Base-by-base conservation (phyloP, 2,888 invertebrate genomes). In the Spilarctia lutea region DNA sequence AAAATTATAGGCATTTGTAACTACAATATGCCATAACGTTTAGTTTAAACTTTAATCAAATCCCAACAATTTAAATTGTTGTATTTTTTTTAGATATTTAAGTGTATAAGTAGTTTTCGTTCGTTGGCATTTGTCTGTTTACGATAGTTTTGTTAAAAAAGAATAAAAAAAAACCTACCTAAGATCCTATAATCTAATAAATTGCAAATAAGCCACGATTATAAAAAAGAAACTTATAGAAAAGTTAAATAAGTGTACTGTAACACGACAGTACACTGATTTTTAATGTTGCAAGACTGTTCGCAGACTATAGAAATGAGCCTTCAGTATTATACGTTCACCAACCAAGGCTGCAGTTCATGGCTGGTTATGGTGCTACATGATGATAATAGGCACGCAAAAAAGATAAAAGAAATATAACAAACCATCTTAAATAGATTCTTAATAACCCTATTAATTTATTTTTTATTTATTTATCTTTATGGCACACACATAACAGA, bases 281-380 rank as follows among this genome's bases (percentile, higher is more conserved):
- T 86, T 81, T 80, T 82, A 65, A 85, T 87, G 85, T 93, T 92
- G 88, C 87, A 91, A 92, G 93, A 94, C 83, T 82, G 83, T 85
- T 85, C 85, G 77, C 87, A 85, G 78, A 91, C 86, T 84, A 77
- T 87, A 83, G 77, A 91, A 88, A 86, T 81, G 81, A 90, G 85
- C 90, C 91, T 93, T 91, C 91, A 86, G 85, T 82, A 85, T 83
- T 89, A 87, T 87, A 93, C 95, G 88, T 89, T 94, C 94, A 93
- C 94, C 86, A 83, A 84, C 88, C 90, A 94, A 94, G 94, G 95
- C 92, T 90, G 85, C 79, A 89, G 91, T 94, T 94, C 94, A 94
- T 85, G 94, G 94, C 91, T 91, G 94, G 92, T 88, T 91, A 93
- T 92, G 92, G 93, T 90, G 83, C 93, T 86, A 92, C 84, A 90